Percentiles rank a stretch among this genome's conserved stretches.
Evolutionary conservation across 2,113 vertebrate genomes (phyloP).

Genomic region (Crotalus viridis): DNA sequence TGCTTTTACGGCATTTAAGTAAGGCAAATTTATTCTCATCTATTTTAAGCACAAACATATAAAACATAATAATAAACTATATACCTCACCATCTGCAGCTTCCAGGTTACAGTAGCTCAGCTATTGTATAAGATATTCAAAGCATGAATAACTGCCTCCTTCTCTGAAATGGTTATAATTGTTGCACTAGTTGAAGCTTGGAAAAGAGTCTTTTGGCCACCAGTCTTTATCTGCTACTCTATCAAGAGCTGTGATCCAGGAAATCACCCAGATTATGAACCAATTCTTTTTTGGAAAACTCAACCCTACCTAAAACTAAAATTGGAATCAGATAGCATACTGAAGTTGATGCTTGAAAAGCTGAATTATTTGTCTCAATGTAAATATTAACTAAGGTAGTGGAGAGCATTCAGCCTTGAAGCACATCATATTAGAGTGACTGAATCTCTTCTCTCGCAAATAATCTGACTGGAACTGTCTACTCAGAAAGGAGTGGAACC

Average conservation of each 20-base stretch:
- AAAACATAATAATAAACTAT: not conserved
- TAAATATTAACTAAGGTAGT: not conserved
- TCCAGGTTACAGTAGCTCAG: not conserved
- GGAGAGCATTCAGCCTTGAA: not conserved
- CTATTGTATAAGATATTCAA: not conserved
- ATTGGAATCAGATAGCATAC: not conserved
- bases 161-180: not conserved
- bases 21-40: not conserved
- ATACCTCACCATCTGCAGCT: not conserved
- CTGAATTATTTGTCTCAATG: not conserved
- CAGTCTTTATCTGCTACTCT: not conserved
- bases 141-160: not conserved
- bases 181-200: not conserved
- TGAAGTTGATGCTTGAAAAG: not conserved
- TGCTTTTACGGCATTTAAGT: not conserved
- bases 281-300: not conserved
- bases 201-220: not conserved
- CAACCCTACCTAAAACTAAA: not conserved
- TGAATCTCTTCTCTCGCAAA: not conserved
- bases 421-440: not conserved
- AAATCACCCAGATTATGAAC: not conserved
- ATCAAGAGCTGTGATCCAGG: not conserved
- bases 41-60: not conserved
- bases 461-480: not conserved
- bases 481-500: not conserved